Base-by-base conservation (phyloP, 2,888 invertebrate genomes). In the Pecten maximus region DNA sequence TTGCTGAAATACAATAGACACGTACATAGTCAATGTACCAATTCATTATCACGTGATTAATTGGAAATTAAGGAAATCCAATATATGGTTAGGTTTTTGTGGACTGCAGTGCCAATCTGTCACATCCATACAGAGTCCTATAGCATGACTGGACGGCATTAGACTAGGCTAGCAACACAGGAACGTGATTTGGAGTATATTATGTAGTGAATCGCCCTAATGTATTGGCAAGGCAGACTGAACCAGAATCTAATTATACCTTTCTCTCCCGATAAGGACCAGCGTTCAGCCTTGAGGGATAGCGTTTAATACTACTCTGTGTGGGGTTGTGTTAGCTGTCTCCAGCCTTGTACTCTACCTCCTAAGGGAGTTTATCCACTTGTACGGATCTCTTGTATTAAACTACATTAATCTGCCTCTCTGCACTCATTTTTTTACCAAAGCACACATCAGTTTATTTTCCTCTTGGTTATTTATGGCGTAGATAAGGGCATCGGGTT, bases 131-230 rank as follows among this genome's bases (percentile, higher is more conserved):
- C 2, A 6, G 60, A 23, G n/a, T 60, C n/a, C n/a, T 16, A 28
- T 15, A 74, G 28, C 28, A 28, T 74, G 28, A 6, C 28, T 74
- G 28, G 74, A 28, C 74, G 15, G 23, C 28, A 28, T 35, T 3
- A 74, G 74, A 35, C 35, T 35, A 74, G 74, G 6, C 74, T 23
- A 35, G 74, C 12, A 28, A 74, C 28, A 35, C 35, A 35, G 74
- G 35, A 74, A 74, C 74, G 74, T 74, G 74, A 74, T 74, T 74
- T 35, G 74, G 74, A 35, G 74, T 74, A 74, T 74, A 74, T 74
- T 74, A 74, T 10, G 74, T 28, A 74, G 74, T 35, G 74, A 74
- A 74, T 74, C 35, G 2, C 28, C 23, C 28, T 74, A 74, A 74
- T 74, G 35, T 74, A 74, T 74, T 74, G 74, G 74, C 35, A 23